phyloP scores from a whole-genome alignment of 2,888 invertebrate genomes.

The Galerucella nymphaeae region DNA sequence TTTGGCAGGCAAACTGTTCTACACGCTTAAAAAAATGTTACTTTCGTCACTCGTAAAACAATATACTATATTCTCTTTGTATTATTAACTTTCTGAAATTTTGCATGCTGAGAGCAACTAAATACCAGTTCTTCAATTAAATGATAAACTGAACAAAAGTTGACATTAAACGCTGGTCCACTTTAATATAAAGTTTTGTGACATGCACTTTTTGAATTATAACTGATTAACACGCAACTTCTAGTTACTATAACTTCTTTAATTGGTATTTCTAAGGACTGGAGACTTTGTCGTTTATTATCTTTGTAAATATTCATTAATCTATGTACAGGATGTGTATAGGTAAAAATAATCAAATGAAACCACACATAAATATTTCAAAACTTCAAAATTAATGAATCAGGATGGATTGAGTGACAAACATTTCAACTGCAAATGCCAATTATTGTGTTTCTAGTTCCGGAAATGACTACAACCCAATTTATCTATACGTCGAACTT shows the following conservation, averaged over 20 bases:
- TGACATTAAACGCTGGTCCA: conserved; percentile 12
- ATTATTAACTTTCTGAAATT: not conserved
- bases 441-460: no score
- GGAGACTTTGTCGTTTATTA: not conserved
- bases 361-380: no score
- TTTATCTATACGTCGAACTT: no score
- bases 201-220: conserved; percentile 8
- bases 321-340: not conserved
- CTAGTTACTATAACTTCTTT: conserved; percentile 5
- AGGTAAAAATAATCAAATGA: no score
- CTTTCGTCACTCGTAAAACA: no score
- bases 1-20: no score
- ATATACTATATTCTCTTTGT: not conserved
- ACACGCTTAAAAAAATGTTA: no score
- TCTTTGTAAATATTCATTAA: not conserved
- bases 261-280: conserved; percentile 6
- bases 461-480: no score
- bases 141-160: conserved; percentile 5
- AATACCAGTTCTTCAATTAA: not conserved
- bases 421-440: no score
- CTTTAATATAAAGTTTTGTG: conserved; percentile 14
- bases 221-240: conserved; percentile 6
- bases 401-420: no score
- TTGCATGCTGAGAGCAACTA: not conserved
- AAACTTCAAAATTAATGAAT: no score